Evolutionary conservation across 2,888 invertebrate species (phyloP), one percentile per base, ranked within the genome.

Genomic region (Orthonevra nobilis): DNA sequence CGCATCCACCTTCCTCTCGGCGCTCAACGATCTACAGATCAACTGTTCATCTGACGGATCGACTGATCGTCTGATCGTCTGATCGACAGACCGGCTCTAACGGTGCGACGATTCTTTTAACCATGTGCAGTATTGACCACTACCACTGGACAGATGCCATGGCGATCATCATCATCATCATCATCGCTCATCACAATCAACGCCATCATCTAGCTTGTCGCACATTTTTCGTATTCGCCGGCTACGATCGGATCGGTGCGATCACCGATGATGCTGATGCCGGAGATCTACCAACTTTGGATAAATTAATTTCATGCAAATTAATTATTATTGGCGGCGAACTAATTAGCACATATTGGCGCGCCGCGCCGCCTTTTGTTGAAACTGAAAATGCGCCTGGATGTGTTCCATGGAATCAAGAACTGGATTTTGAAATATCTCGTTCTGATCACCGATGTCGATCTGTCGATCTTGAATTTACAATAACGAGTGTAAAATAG

Each of bases 281-380:
- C 64, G 19, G 2, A 44, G 28, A 61, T n/a, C n/a, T n/a, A n/a
- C 40, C 5, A 26, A 40, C 10, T 30, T 44, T 36, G 52, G 20
- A 52, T 58, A 46, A 64, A 70, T 77, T 77, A 70, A 77, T 70
- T 77, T 58, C 56, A 70, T 64, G 63, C 52, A 58, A 70, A 77
- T 75, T 70, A 69, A 48, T 69, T 69, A 48, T 69, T 69, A 75
- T 75, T 75, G 69, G 54, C 74, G 61, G 46, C 56, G 30, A 70
- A 54, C 56, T 70, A 70, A 77, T 77, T 77, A 77, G 63, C 75
- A 77, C 75, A 77, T 77, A 19, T 17, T 10, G 36, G n/a, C 7
- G 15, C 26, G 44, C 40, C 38, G 42, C 40, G 72, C 32, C 42
- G n/a, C 14, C 34, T 36, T 3, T 4, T 0, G 20, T n/a, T 15